phyloP scores from a whole-genome alignment of 2,888 invertebrate species.

The Acleris literana region DNA sequence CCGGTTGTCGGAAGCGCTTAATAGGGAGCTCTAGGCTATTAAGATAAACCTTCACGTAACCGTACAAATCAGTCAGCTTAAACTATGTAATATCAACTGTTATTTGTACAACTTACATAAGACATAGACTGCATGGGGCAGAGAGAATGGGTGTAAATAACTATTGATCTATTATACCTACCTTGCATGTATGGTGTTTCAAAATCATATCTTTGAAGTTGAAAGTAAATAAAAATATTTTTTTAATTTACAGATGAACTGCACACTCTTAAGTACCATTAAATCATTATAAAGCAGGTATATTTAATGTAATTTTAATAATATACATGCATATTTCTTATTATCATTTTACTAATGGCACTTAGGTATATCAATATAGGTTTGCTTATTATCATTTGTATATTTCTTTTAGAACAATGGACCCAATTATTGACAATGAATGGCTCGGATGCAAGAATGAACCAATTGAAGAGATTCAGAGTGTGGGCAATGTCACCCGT shows the following conservation, averaged over 20 bases:
- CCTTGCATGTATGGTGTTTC: neutral
- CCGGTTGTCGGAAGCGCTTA: conserved; percentile 52
- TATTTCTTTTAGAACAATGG: conserved; percentile 58
- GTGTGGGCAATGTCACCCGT: conserved; percentile 67
- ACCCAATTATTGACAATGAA: conserved; percentile 71
- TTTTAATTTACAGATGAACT: conserved; percentile 46
- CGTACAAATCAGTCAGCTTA: conserved; percentile 8
- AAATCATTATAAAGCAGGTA: conserved; percentile 43
- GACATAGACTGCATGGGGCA: neutral
- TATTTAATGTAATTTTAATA: conserved; percentile 7
- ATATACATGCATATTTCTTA: neutral
- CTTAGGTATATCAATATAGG: neutral
- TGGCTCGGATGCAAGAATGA: conserved; percentile 74
- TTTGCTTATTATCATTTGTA: neutral
- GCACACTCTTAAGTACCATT: conserved; percentile 41
- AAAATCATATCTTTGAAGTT: neutral
- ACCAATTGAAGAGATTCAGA: conserved; percentile 63
- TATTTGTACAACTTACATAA: conserved; percentile 7
- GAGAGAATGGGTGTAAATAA: neutral
- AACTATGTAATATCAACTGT: neutral
- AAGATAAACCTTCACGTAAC: conserved; percentile 35
- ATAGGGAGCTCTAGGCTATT: conserved; percentile 35
- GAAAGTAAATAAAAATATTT: neutral
- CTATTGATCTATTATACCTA: neutral
- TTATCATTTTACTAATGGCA: neutral